A percentile compares a stretch with the other conserved stretches of the same genome.
phyloP scores from a whole-genome alignment of 2,888 invertebrate genomes.

The Ichneumoninae sp. region DNA sequence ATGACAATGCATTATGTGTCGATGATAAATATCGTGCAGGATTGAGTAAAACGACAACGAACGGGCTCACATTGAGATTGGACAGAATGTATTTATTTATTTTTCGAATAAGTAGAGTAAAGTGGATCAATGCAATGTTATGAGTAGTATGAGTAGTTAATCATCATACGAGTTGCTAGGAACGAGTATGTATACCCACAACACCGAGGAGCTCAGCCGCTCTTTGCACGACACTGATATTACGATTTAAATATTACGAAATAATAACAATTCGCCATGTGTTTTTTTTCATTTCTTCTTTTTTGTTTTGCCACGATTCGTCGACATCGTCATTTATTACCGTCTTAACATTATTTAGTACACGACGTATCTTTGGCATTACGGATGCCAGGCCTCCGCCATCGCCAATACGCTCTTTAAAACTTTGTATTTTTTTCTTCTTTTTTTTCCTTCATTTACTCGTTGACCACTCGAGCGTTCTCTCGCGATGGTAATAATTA shows the following conservation, averaged over 20 bases:
- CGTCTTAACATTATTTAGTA: slow-evolving; percentile 71
- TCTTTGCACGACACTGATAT: slow-evolving; percentile 83
- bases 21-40: background rate
- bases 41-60: slow-evolving; percentile 25
- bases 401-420: slow-evolving; percentile 35
- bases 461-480: slow-evolving; percentile 39
- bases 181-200: slow-evolving; percentile 84
- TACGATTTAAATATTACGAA: slow-evolving; percentile 82
- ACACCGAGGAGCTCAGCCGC: slow-evolving; percentile 83
- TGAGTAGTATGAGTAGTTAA: slow-evolving; percentile 83
- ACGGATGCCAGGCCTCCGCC: slow-evolving; percentile 68
- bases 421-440: slow-evolving; percentile 35
- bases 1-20: background rate
- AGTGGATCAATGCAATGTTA: slow-evolving; percentile 84
- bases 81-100: slow-evolving; percentile 84
- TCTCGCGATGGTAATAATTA: slow-evolving; percentile 6
- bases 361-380: slow-evolving; percentile 75
- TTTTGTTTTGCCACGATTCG: slow-evolving; percentile 43
- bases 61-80: slow-evolving; percentile 74
- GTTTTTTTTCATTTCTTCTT: background rate
- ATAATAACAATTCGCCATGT: slow-evolving; percentile 73
- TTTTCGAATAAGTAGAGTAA: slow-evolving; percentile 83
- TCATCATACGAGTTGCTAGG: slow-evolving; percentile 84
- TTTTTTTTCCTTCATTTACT: slow-evolving; percentile 38
- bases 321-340: slow-evolving; percentile 33